Conservation (phyloP, 2,113 vertebrate genomes). For the Cinclus cinclus region DNA sequence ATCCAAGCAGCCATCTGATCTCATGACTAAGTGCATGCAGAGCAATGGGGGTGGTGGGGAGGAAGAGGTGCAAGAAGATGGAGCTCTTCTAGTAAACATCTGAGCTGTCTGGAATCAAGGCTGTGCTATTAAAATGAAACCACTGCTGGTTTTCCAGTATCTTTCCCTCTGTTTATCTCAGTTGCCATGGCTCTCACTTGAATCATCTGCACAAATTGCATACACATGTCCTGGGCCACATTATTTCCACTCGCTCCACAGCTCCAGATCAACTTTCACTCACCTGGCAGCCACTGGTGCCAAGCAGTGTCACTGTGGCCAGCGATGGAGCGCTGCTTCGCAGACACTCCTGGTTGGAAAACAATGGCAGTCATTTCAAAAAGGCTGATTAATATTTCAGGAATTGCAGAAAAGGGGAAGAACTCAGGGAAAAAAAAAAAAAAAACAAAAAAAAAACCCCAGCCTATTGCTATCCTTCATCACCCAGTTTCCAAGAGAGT, state of each 20-base stretch:
- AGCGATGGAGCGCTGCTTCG: background rate
- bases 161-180: slow-evolving; percentile 68
- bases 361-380: background rate
- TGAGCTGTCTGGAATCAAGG: slow-evolving; percentile 38
- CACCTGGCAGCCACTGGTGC: slow-evolving; percentile 43
- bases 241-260: slow-evolving; percentile 46
- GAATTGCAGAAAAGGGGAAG: background rate
- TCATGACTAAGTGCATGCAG: slow-evolving; percentile 18
- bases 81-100: slow-evolving; percentile 59
- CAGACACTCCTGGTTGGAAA: background rate
- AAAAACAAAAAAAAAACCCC: too few relatives aligned
- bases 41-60: background rate
- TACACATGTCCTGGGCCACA: slow-evolving; percentile 48
- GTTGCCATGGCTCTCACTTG: slow-evolving; percentile 67
- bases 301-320: background rate
- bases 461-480: background rate
- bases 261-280: slow-evolving; percentile 50
- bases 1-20: slow-evolving; percentile 4
- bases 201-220: slow-evolving; percentile 69
- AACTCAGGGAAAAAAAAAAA: background rate
- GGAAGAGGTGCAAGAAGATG: slow-evolving; percentile 35
- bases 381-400: background rate
- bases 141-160: slow-evolving; percentile 55
- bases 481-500: background rate
- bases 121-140: slow-evolving; percentile 39